phyloP scores from a whole-genome alignment of 2,797 vertebrate species.

The Anguilla obscura region DNA sequence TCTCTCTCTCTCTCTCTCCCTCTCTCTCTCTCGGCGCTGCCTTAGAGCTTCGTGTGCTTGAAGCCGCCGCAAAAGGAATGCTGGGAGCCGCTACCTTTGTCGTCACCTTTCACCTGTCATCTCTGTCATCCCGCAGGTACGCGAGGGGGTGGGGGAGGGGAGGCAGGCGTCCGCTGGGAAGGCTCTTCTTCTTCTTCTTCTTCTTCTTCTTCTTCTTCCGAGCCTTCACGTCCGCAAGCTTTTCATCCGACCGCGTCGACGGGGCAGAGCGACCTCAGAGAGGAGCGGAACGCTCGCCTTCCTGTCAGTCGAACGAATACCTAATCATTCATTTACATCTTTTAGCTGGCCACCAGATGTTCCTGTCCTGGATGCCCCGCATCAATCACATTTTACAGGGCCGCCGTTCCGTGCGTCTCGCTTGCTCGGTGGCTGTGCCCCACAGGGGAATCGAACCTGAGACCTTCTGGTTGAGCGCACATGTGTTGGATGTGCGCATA shows the following conservation, averaged over 20 bases:
- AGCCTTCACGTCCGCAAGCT: background rate
- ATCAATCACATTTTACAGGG: background rate
- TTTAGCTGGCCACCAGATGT: background rate
- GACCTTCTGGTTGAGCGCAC: background rate
- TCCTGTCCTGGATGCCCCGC: background rate
- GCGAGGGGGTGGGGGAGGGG: background rate
- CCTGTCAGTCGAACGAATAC: background rate
- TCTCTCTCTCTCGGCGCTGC: background rate
- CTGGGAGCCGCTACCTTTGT: background rate
- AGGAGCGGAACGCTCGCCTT: background rate
- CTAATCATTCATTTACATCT: background rate
- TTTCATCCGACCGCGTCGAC: background rate
- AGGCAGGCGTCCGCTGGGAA: background rate
- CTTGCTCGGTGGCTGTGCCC: background rate
- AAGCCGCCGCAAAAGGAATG: background rate
- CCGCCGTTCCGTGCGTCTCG: no score
- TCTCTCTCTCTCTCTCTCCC: background rate
- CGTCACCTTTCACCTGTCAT: constrained; percentile 16
- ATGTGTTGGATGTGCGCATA: background rate
- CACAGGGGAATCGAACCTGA: background rate
- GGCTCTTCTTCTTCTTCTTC: background rate
- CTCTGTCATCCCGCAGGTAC: background rate
- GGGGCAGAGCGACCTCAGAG: background rate
- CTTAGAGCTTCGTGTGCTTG: background rate
- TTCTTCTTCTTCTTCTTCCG: background rate